Conservation (phyloP, 2,797 vertebrate species). For the Sphenodon punctatus region DNA sequence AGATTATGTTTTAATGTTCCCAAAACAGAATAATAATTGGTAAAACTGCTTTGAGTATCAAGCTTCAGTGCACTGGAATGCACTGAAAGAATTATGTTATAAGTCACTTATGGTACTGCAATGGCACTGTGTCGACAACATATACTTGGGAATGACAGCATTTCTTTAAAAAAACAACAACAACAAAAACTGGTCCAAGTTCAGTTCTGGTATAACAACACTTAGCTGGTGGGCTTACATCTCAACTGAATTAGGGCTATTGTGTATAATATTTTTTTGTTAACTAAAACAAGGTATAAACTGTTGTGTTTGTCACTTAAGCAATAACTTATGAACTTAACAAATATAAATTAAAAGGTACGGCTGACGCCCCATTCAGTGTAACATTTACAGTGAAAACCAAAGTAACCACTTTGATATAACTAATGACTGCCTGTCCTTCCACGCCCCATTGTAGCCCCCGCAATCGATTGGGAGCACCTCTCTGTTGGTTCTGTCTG, state of each 20-base stretch:
- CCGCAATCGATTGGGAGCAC: no score
- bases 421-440: no score
- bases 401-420: no score
- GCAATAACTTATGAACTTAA: no score
- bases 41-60: slow-evolving; percentile 65
- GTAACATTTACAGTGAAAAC: no score
- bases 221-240: rapidly evolving
- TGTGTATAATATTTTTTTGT: rapidly evolving
- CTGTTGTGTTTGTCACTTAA: no score
- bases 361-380: no score
- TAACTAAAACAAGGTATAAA: not conserved
- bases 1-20: slow-evolving; percentile 67
- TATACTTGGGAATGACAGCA: not conserved
- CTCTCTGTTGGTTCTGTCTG: no score
- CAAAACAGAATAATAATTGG: slow-evolving; percentile 67
- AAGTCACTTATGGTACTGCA: slow-evolving; percentile 38
- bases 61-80: slow-evolving; percentile 53
- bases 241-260: not conserved
- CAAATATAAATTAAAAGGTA: not conserved
- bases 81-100: slow-evolving; percentile 57
- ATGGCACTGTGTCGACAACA: slow-evolving; percentile 28
- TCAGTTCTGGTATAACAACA: not conserved
- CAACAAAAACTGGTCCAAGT: not conserved
- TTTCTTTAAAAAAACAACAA: rapidly evolving
- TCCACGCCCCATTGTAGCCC: no score